phyloP scores from a whole-genome alignment of 2,797 vertebrate genomes.

The Pseudochirops cupreus region DNA sequence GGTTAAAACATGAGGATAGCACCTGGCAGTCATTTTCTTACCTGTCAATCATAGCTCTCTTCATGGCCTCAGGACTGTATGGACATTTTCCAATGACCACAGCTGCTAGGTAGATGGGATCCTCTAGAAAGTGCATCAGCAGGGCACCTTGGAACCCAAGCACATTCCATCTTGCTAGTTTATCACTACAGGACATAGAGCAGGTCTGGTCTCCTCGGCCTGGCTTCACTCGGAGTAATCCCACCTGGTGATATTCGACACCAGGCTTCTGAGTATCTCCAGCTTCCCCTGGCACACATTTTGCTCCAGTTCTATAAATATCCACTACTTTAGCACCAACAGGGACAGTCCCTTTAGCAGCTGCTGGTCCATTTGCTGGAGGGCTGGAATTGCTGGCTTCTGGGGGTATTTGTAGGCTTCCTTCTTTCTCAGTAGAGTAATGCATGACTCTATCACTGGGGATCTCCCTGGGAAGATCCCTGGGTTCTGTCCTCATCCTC shows the following conservation, averaged over 20 bases:
- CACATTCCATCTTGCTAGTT: constrained; percentile 94
- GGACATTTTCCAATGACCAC: constrained; percentile 93
- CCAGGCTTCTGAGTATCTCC: constrained; percentile 88
- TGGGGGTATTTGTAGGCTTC: neutral
- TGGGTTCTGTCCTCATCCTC: constrained; percentile 69
- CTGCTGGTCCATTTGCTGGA: neutral
- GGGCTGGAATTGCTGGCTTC: constrained; percentile 8
- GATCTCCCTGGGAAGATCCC: constrained; percentile 4
- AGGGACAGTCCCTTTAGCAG: constrained; percentile 12
- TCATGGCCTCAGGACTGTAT: constrained; percentile 89
- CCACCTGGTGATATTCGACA: constrained; percentile 88
- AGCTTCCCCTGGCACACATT: constrained; percentile 90
- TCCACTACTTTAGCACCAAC: constrained; percentile 81
- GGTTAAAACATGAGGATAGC: neutral
- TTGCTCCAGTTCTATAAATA: constrained; percentile 94
- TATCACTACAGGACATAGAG: constrained; percentile 98
- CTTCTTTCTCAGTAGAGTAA: neutral
- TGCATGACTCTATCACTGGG: constrained; percentile 46
- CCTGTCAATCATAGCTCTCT: constrained; percentile 90
- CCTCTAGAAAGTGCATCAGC: constrained; percentile 93
- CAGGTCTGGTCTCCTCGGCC: constrained; percentile 93
- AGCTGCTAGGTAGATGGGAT: constrained; percentile 90
- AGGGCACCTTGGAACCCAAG: constrained; percentile 96
- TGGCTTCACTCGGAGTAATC: constrained; percentile 93
- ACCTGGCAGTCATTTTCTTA: constrained; percentile 69